Base-by-base conservation (phyloP, 2,797 vertebrate genomes). In the Acanthis flammea region DNA sequence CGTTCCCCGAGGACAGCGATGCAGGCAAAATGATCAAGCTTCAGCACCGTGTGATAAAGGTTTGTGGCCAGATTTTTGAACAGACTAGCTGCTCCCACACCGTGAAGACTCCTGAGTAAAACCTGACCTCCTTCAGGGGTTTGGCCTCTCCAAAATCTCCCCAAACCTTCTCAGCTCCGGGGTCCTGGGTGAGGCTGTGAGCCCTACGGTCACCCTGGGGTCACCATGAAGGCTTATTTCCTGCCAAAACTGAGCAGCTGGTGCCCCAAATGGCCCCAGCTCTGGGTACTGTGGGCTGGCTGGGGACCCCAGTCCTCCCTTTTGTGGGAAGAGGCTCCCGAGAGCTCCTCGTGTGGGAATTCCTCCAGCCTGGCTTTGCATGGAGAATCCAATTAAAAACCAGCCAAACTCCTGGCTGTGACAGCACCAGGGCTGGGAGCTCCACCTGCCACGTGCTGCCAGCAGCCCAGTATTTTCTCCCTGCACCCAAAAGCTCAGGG, bases 61-160 rank as follows among this genome's bases (percentile, higher is more conserved):
- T 91, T 92, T 94, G 90, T 84, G 81, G 75, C 58, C 75, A 81
- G 84, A 54, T 84, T 95, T 90, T 92, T 51, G 47, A 94, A 84
- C 37, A 48, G 82, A 92, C 55, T 30, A 74, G 71, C 80, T 90
- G 44, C 45, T 83, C 16, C 35, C 17, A 24, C 33, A 17, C 12
- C 63, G 42, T 1, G 4, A 19, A 75, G 24, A 4, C 24, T 54
- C 79, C 48, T 44, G 54, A 87, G 67, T 28, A 27, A 70, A 81
- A 37, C 37, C 35, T 25, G 66, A 27, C 18, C 31, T 37, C 23
- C 31, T 68, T 28, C 70, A 24, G 55, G 35, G 45, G 4, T 37
- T 41, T n/a, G 41, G 22, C 12, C 22, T 25, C n/a, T 30, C 65
- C 37, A 51, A 78, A 90, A 31, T 17, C 35, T n/a, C 9, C 18